Evolutionary conservation across 2,113 vertebrate species (phyloP), one percentile per base, ranked within the genome.

Genomic region (Felis chaus): DNA sequence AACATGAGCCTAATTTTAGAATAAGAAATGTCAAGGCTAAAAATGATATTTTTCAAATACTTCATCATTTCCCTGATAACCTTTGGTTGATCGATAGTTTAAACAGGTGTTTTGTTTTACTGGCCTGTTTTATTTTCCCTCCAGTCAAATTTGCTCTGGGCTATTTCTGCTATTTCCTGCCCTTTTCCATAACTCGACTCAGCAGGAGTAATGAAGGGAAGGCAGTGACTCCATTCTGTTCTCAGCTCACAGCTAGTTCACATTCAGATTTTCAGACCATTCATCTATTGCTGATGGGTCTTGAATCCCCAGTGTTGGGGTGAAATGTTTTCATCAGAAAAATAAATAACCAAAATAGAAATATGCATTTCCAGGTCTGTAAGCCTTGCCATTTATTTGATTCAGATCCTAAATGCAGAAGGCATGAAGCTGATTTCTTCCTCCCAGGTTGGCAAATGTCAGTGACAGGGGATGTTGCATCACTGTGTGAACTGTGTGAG

Each of bases 51-150:
- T 96, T 95, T 66, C 89, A 90, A 97, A 97, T 95, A 91, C 23
- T 85, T 94, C 89, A 69, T 96, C 87, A 94, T 87, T 95, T 96
- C 71, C 88, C 23, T 94, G 83, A 96, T 96, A 96, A 94, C 96
- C 90, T 98, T 96, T 92, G 97, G 92, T 65, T 97, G 96, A 96
- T 98, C 95, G 83, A 97, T 98, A 98, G 92, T 95, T 79, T 94
- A 82, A 85, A 69, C 85, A 93, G 66, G 48, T 95, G 79, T 93
- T 97, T 97, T 85, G 84, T 89, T 90, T 97, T 68, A 65, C 57
- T 29, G 36, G 65, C 39, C 82, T 50, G 16, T 79, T 96, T 96
- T 93, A 29, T 84, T 94, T 96, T 53, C 45, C 50, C 93, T 88
- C 39, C 18, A 68, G 88, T 92, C 85, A 31, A 6, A 50, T 88